These are phyloP conservation scores for Parnassius glacialis DNA, from an alignment of 2,888 invertebrate genomes.

Conservation along the genomic window DNA sequence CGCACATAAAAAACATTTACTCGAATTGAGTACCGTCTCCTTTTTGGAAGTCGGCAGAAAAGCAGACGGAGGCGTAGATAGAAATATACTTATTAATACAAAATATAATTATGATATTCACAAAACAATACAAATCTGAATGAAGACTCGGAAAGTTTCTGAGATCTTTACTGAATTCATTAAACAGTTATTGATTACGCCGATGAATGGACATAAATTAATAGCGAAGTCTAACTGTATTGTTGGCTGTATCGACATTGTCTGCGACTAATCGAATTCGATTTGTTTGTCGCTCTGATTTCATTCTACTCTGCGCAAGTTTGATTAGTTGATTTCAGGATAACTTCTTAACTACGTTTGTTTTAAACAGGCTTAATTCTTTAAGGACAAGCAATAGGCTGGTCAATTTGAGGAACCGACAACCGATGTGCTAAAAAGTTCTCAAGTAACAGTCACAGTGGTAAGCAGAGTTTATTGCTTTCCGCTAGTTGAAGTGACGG, in stretches of 20 bases:
- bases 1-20: too few species aligned
- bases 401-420: too few species aligned
- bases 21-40: too few species aligned
- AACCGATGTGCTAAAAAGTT: too few species aligned
- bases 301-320: slow-evolving; percentile 14
- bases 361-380: not conserved
- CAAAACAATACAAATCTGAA: not conserved
- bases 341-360: slow-evolving; percentile 5
- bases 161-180: slow-evolving; percentile 20
- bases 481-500: too few species aligned
- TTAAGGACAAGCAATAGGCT: too few species aligned
- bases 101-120: too few species aligned
- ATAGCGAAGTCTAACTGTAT: slow-evolving; percentile 36
- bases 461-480: too few species aligned
- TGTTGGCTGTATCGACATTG: slow-evolving; percentile 34
- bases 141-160: slow-evolving; percentile 14
- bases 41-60: too few species aligned
- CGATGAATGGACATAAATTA: slow-evolving; percentile 44
- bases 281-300: slow-evolving; percentile 34
- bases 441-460: too few species aligned
- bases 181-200: slow-evolving; percentile 38
- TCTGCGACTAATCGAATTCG: slow-evolving; percentile 34
- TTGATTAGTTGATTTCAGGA: slow-evolving; percentile 7
- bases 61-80: too few species aligned
- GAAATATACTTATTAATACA: too few species aligned